Base-by-base conservation (phyloP, 2,797 vertebrate genomes). In the Xiphorhynchus erythropygius region DNA sequence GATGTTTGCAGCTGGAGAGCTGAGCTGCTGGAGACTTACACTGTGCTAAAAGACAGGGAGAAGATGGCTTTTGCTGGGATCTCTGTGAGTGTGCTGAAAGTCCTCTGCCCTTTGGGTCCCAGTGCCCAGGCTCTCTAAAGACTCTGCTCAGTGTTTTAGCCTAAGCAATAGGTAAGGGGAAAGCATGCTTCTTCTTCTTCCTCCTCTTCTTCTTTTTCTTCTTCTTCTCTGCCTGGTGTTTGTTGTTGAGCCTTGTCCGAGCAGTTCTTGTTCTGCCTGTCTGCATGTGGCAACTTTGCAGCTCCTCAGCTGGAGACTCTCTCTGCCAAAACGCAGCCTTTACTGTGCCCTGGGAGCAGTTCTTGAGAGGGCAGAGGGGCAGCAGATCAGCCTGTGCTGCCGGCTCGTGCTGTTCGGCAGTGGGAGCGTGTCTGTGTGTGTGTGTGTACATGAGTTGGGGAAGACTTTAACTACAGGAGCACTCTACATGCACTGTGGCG, bases 1-100 rank as follows among this genome's bases (percentile, higher is more conserved):
- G 98, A 98, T 98, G 98, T 98, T 98, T 99, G 98, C 98, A 99
- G 99, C 98, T 98, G 96, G 98, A 97, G 96, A 96, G 94, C 96
- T 70, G 97, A 97, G 97, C 98, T 97, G 98, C 97, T 94, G 98
- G 97, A 97, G 97, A 97, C 97, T 96, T 96, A 94, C 97, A 96
- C 96, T 87, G 96, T 96, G 97, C 97, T 97, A 97, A 96, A 96
- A 97, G 98, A 96, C 94, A 96, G 97, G 97, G 97, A 96, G 96
- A 98, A 97, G 97, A 98, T 97, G 98, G 97, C 97, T 98, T 98
- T 97, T 96, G 96, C 97, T 94, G 96, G 88, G 96, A 92, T 97
- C 94, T 96, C 96, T 97, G 97, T 96, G 95, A 96, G 95, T 93
- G 97, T 97, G 97, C 95, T 86, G 94, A 97, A 98, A 97, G 97